Evolutionary conservation across 2,888 invertebrate species (phyloP).

Genomic region (Dioctria rufipes): DNA sequence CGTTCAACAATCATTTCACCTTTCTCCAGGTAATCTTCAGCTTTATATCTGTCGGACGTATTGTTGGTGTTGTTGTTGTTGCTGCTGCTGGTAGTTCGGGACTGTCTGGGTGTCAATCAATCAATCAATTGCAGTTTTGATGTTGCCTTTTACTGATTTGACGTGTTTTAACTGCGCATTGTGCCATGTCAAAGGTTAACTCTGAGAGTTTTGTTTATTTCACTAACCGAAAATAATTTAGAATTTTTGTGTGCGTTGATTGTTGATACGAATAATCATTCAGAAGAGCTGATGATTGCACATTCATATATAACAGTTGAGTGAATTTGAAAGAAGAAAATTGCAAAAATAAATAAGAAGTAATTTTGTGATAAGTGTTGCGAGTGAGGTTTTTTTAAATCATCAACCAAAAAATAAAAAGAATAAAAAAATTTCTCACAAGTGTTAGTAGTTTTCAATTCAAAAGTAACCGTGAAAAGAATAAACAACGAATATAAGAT

Average conservation of each 20-base stretch:
- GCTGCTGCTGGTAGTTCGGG: not conserved
- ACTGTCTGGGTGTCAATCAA: slow-evolving; percentile 18
- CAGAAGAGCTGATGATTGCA: not conserved
- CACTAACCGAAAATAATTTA: slow-evolving; percentile 6
- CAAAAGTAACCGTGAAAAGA: slow-evolving; percentile 23
- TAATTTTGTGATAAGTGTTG: slow-evolving; percentile 25
- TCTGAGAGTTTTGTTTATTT: slow-evolving; percentile 19
- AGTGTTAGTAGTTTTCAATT: slow-evolving; percentile 16
- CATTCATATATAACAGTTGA: slow-evolving; percentile 4
- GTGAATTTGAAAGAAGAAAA: slow-evolving; percentile 23
- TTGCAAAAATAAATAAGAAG: not conserved
- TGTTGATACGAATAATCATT: too few relatives aligned
- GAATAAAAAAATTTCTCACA: not conserved
- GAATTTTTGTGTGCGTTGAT: not conserved
- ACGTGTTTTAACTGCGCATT: slow-evolving; percentile 19
- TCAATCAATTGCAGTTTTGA: not conserved
- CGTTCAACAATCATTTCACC: slow-evolving; percentile 2
- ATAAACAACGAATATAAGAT: slow-evolving; percentile 65
- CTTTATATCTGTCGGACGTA: not conserved
- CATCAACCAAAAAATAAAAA: too few relatives aligned
- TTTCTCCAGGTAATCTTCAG: slow-evolving; percentile 19
- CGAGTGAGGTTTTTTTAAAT: too few relatives aligned
- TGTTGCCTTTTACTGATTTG: slow-evolving; percentile 16
- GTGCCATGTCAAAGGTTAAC: slow-evolving; percentile 36
- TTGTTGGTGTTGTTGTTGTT: not conserved